These are phyloP conservation scores for Drosophila miranda DNA, from an alignment of 1,140 invertebrate genomes.

Conservation along the genomic window DNA sequence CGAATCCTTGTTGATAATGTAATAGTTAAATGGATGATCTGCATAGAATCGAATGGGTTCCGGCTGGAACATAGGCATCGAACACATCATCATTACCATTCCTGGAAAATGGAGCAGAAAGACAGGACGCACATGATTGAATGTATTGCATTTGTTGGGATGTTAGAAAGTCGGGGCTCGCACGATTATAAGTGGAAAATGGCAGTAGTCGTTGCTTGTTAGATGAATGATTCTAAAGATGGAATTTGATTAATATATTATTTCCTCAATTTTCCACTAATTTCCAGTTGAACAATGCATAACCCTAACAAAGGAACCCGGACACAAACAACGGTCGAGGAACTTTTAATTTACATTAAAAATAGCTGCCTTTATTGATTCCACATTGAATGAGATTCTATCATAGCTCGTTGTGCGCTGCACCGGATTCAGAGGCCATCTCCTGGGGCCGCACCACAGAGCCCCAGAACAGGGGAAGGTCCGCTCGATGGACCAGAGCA, in stretches of 20 bases:
- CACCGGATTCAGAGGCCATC: slow-evolving; percentile 8
- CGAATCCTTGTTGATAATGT: slow-evolving; percentile 27
- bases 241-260: too few species aligned
- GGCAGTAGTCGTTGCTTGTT: too few species aligned
- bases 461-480: slow-evolving; percentile 57
- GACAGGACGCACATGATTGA: slow-evolving; percentile 7
- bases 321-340: not conserved
- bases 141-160: too few species aligned
- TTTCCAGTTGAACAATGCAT: too few species aligned
- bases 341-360: not conserved
- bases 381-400: slow-evolving; percentile 7
- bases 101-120: slow-evolving; percentile 34
- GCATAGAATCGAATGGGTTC: slow-evolving; percentile 35
- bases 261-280: too few species aligned
- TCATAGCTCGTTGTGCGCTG: slow-evolving; percentile 60
- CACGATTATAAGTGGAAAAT: too few species aligned
- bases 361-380: slow-evolving; percentile 38
- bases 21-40: slow-evolving; percentile 57
- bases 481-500: slow-evolving; percentile 47
- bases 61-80: slow-evolving; percentile 50
- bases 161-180: too few species aligned
- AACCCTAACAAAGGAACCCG: too few species aligned
- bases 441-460: slow-evolving; percentile 47
- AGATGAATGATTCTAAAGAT: too few species aligned
- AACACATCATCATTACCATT: slow-evolving; percentile 40